A percentile compares a stretch with the other conserved stretches of the same genome.
Conservation (phyloP, 2,797 vertebrate species). For the Cynopterus sphinx region DNA sequence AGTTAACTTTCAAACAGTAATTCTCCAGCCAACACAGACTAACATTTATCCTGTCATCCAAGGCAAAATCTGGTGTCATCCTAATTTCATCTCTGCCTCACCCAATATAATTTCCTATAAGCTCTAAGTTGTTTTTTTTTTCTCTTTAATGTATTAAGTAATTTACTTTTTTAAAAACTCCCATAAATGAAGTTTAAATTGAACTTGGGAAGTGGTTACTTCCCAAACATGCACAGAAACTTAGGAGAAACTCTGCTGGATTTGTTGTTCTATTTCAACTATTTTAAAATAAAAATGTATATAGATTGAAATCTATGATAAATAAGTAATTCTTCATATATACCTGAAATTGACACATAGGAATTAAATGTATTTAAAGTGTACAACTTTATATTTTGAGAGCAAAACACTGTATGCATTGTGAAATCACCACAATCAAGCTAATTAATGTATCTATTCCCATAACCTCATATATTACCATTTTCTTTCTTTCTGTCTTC, state of each 20-base stretch:
- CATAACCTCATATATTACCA: background rate
- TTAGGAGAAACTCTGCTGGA: background rate
- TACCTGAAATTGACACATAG: background rate
- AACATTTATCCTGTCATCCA: background rate
- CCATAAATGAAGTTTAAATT: background rate
- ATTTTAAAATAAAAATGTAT: slow-evolving; percentile 33
- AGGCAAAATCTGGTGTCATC: background rate
- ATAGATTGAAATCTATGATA: background rate
- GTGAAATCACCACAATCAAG: background rate
- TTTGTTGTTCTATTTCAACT: background rate
- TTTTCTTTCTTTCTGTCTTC: background rate
- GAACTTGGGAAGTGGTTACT: background rate
- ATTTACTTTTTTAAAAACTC: background rate
- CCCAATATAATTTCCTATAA: background rate
- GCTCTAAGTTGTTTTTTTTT: background rate
- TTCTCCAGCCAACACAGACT: too few relatives aligned
- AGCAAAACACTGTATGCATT: background rate
- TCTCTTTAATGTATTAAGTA: background rate
- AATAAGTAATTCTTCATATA: slow-evolving; percentile 34
- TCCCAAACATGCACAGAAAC: background rate
- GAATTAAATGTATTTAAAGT: background rate
- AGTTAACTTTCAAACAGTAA: too few relatives aligned
- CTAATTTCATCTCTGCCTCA: background rate
- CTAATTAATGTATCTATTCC: background rate
- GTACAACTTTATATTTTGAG: background rate